A percentile compares a stretch with the other conserved stretches of the same genome.
phyloP scores from a whole-genome alignment of 2,797 vertebrate species.

The Chaenodraco wilsoni region DNA sequence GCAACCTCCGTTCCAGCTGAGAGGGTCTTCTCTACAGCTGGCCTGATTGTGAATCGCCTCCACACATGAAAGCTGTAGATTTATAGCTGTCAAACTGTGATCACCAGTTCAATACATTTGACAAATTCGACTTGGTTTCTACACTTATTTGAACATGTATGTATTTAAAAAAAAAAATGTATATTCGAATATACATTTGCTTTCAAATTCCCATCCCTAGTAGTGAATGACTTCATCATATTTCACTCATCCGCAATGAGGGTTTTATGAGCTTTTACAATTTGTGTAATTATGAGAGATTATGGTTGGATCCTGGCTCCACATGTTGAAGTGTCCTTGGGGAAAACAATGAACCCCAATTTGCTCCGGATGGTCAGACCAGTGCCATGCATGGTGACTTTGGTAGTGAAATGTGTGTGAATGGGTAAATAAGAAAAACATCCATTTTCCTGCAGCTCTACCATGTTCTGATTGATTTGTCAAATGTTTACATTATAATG shows the following conservation, averaged over 20 bases:
- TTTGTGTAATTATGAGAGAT: constrained; percentile 26
- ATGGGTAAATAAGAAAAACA: not conserved
- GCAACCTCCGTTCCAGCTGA: no score
- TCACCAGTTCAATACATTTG: no score
- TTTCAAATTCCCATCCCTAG: not conserved
- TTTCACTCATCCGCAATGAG: constrained; percentile 33
- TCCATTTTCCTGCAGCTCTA: not conserved
- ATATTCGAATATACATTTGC: no score
- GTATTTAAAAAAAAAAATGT: no score
- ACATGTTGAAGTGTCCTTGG: not conserved
- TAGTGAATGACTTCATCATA: constrained; percentile 37
- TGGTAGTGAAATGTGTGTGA: not conserved
- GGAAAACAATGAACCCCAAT: not conserved
- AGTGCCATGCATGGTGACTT: not conserved
- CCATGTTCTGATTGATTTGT: not conserved
- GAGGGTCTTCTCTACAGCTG: no score
- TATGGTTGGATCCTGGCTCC: not conserved
- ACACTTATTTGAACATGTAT: no score
- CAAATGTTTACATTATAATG: not conserved
- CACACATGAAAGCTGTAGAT: no score
- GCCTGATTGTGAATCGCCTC: no score
- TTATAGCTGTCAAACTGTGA: no score
- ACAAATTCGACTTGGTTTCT: no score
- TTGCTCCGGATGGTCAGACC: not conserved
- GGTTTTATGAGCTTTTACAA: constrained; percentile 54